phyloP scores from a whole-genome alignment of 2,888 invertebrate species.

The Blomia tropicalis region DNA sequence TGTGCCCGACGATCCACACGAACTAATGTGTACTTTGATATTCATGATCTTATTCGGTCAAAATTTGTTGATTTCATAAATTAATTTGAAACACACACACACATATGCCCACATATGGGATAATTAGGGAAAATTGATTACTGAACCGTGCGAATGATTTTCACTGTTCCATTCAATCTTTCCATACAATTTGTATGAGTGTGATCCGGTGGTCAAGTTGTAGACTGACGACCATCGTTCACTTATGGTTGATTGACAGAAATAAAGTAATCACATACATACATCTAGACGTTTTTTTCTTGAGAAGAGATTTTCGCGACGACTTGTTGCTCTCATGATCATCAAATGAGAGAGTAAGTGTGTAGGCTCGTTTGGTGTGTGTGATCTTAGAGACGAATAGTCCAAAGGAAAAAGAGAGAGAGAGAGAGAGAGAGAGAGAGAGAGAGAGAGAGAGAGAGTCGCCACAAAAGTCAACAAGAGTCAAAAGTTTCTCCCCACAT shows the following conservation, averaged over 20 bases:
- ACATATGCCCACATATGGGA: background rate
- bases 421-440: background rate
- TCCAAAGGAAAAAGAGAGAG: background rate
- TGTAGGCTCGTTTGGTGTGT: too few relatives aligned
- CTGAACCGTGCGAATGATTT: too few relatives aligned
- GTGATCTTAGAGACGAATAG: background rate
- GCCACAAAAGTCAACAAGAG: too few relatives aligned
- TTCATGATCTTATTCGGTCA: background rate
- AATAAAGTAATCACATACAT: conserved; percentile 4
- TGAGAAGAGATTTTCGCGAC: background rate
- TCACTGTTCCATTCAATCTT: too few relatives aligned
- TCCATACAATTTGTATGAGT: too few relatives aligned
- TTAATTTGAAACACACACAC: background rate
- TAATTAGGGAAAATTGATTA: too few relatives aligned
- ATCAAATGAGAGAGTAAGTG: too few relatives aligned
- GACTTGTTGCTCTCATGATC: background rate
- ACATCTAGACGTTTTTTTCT: too few relatives aligned
- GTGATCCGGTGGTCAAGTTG: too few relatives aligned
- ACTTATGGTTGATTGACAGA: background rate
- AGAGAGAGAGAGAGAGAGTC: too few relatives aligned
- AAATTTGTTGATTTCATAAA: background rate
- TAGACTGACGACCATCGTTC: too few relatives aligned
- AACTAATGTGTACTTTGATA: conserved; percentile 7
- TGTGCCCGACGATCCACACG: background rate
- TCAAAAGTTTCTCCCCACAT: too few relatives aligned